Percentiles rank a stretch among this genome's conserved stretches.
These are phyloP conservation scores for Prunella strophiata DNA, from an alignment of 2,797 vertebrate species.

Conservation along the genomic window DNA sequence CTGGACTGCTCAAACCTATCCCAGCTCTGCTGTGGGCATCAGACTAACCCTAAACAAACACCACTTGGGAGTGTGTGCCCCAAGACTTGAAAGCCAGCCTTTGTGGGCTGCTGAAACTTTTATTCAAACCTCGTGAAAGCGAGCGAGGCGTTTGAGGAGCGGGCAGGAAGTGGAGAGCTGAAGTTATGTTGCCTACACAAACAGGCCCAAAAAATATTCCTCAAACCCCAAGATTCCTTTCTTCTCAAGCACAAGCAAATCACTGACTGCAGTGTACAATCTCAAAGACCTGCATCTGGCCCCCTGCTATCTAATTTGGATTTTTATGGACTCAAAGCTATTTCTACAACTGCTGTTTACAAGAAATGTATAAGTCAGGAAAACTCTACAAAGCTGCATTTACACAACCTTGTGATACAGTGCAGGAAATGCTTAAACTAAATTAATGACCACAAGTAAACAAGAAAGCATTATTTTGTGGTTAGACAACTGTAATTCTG, in stretches of 20 bases:
- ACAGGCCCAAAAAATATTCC: background rate
- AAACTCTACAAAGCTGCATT: background rate
- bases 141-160: rapidly evolving
- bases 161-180: background rate
- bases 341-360: background rate
- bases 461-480: conserved; percentile 46
- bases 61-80: rapidly evolving
- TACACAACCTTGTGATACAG: background rate
- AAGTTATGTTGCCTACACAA: background rate
- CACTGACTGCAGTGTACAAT: background rate
- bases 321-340: conserved; percentile 1
- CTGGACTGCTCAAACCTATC: background rate
- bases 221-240: background rate
- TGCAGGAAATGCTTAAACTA: conserved; percentile 41
- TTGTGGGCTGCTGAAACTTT: background rate
- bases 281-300: background rate
- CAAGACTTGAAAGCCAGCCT: background rate
- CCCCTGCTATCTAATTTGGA: background rate
- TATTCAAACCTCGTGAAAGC: background rate
- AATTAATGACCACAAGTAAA: conserved; percentile 27
- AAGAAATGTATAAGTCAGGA: background rate
- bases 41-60: background rate
- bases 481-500: background rate
- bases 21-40: background rate
- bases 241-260: background rate